Percentiles rank a stretch among this genome's conserved stretches.
Conservation (phyloP, 2,888 invertebrate species). For the Nephrotoma appendiculata region DNA sequence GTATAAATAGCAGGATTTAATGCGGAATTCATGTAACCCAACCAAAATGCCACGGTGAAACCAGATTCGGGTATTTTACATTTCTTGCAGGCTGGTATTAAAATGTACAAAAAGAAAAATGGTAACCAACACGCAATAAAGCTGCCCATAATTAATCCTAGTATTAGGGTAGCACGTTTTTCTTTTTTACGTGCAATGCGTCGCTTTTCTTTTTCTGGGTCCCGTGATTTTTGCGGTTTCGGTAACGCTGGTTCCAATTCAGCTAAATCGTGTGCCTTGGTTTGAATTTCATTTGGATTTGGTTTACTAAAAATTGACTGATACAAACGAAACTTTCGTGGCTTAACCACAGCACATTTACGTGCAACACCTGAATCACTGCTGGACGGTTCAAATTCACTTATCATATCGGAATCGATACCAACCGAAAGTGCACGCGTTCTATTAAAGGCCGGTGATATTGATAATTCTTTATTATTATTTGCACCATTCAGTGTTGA, state of each 20-base stretch:
- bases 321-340: slow-evolving; percentile 61
- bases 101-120: slow-evolving; percentile 78
- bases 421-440: slow-evolving; percentile 56
- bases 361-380: slow-evolving; percentile 71
- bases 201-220: slow-evolving; percentile 76
- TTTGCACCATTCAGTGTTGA: slow-evolving; percentile 11
- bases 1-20: slow-evolving; percentile 83
- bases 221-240: slow-evolving; percentile 54
- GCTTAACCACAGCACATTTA: slow-evolving; percentile 67
- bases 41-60: slow-evolving; percentile 80
- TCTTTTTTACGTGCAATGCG: slow-evolving; percentile 79
- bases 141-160: slow-evolving; percentile 89
- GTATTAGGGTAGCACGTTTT: slow-evolving; percentile 78
- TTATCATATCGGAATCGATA: slow-evolving; percentile 73
- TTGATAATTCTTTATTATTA: slow-evolving; percentile 47
- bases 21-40: slow-evolving; percentile 85
- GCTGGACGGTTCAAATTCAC: slow-evolving; percentile 73
- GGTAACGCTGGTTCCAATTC: slow-evolving; percentile 43
- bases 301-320: slow-evolving; percentile 55
- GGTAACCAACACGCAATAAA: slow-evolving; percentile 93
- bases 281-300: slow-evolving; percentile 12
- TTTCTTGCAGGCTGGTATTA: slow-evolving; percentile 53
- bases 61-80: slow-evolving; percentile 58
- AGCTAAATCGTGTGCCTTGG: slow-evolving; percentile 28
- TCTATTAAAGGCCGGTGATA: slow-evolving; percentile 37